phyloP scores from a whole-genome alignment of 2,888 invertebrate genomes.

The Aspidapion aeneum region DNA sequence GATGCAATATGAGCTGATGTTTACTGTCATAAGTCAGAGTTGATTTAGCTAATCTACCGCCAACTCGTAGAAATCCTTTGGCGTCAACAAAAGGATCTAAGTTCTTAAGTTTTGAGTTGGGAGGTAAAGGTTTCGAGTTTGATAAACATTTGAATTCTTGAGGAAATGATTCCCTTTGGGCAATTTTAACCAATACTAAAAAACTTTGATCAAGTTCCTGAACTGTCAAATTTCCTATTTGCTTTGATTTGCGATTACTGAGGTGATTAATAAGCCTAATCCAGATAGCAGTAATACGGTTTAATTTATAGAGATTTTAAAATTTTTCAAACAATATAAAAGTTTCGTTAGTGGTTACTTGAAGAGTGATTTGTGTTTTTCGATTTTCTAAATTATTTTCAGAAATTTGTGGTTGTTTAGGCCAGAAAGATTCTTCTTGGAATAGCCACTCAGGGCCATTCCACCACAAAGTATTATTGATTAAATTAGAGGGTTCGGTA shows the following conservation, averaged over 20 bases:
- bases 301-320: background rate
- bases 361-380: background rate
- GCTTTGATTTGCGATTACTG: background rate
- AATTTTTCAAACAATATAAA: background rate
- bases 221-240: background rate
- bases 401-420: background rate
- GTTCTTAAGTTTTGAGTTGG: conserved; percentile 1
- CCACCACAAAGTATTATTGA: conserved; percentile 8
- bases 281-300: background rate
- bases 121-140: background rate
- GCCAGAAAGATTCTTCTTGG: conserved; percentile 8
- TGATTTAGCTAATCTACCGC: conserved; percentile 13
- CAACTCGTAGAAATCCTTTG: conserved; percentile 13
- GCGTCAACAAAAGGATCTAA: conserved; percentile 13
- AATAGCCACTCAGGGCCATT: conserved; percentile 7
- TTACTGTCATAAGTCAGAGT: conserved; percentile 4
- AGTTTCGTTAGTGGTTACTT: background rate
- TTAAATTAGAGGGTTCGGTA: conserved; percentile 4
- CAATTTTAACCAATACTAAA: conserved; percentile 1
- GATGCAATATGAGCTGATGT: conserved; percentile 14
- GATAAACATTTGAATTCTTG: conserved; percentile 7
- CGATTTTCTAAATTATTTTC: conserved; percentile 1
- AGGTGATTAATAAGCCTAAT: background rate
- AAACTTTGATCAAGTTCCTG: conserved; percentile 10
- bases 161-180: conserved; percentile 6